Percentiles rank a stretch among this genome's conserved stretches.
phyloP scores from a whole-genome alignment of 2,797 vertebrate species.

The Xerus rutilus region DNA sequence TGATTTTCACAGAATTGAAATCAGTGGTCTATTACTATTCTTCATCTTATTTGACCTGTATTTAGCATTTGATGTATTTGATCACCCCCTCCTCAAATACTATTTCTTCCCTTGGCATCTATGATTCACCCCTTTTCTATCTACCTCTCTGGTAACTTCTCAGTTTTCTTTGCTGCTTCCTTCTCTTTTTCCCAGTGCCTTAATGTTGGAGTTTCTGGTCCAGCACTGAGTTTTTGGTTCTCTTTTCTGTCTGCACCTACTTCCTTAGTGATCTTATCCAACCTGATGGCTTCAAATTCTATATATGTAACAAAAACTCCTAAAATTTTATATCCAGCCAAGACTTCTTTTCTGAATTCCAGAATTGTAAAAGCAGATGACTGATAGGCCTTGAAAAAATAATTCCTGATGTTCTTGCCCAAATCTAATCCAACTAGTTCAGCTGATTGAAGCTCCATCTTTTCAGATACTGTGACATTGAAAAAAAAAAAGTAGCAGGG shows the following conservation, averaged over 20 bases:
- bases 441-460: not conserved
- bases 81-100: not conserved
- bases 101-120: not conserved
- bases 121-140: not conserved
- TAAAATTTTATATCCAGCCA: not conserved
- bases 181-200: not conserved
- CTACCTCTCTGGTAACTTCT: not conserved
- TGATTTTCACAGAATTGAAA: not conserved
- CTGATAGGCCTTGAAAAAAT: not conserved
- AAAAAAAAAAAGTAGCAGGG: not conserved
- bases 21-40: not conserved
- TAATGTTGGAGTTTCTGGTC: not conserved
- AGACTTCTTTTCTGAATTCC: not conserved
- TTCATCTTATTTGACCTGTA: not conserved
- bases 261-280: not conserved
- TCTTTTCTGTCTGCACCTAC: not conserved
- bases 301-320: not conserved
- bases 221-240: not conserved
- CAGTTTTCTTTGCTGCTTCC: not conserved
- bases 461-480: not conserved
- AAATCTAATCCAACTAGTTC: conserved; percentile 14
- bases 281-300: not conserved
- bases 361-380: not conserved
- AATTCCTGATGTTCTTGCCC: not conserved
- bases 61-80: not conserved